Base-by-base conservation (phyloP, 2,113 vertebrate species). In the Oncorhynchus gorbuscha region DNA sequence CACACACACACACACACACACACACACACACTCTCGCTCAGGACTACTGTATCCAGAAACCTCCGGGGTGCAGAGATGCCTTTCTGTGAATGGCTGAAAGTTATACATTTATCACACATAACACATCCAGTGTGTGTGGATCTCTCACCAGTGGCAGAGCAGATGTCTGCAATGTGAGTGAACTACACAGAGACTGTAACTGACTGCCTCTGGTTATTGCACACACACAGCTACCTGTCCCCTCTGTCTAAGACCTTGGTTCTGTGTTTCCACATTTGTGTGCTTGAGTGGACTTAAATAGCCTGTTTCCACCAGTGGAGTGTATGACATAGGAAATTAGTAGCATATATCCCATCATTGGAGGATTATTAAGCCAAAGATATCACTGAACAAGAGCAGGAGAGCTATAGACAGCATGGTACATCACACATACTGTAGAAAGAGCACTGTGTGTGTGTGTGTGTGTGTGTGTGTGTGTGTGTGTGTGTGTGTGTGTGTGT, bases 11-110 rank as follows among this genome's bases (percentile, higher is more conserved):
- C 35, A 39, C 35, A 39, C 35, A 39, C 35, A 39, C 39, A 39
- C 35, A 45, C 39, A 45, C 39, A 45, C 72, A 80, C 72, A 85
- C 69, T 3, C 74, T 75, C 73, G 68, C 83, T 69, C 83, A 79
- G 72, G 49, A 65, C 68, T 69, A 74, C 67, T 59, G 32, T 62
- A 64, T 32, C 4, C 16, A 66, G 39, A n/a, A 51, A 16, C 22
- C n/a, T 20, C 7, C 28, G 7, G 39, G 2, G 39, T 39, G 39
- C 45, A 49, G 30, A 16, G 12, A 3, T 69, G 35, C 16, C 22
- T 24, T 64, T 64, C n/a, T 64, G 62, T 26, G 13, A 24, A 64
- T 13, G 22, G 62, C 22, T 45, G 39, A 45, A 45, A 45, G 39
- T 45, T 11, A 45, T 45, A 45, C 9, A 45, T 11, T 11, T 45